Base-by-base conservation (phyloP, 2,888 invertebrate species). In the Fabriciana adippe region DNA sequence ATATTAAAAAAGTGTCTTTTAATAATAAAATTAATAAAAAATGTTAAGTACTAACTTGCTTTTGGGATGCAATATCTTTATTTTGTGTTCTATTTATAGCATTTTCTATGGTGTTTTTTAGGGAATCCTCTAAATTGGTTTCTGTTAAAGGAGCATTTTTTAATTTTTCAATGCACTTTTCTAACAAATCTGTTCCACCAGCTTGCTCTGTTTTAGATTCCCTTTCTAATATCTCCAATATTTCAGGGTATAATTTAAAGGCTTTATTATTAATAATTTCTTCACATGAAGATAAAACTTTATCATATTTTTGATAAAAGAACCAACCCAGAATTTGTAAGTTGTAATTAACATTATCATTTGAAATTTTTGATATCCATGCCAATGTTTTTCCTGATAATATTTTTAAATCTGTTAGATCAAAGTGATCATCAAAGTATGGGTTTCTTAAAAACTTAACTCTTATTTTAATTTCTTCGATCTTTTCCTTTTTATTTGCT, bases 361-460 rank as follows among this genome's bases (percentile, higher is more conserved):
- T 79, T 71, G 87, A 79, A 68, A 81, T 78, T 75, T 93, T 89
- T 3, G 95, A 94, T 69, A 95, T 93, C 88, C 94, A 93, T 48
- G 93, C 92, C 61, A 99, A 87, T 2, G 97, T 97, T 92, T 99
- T 99, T 0, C 98, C 98, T 60, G 97, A 93, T 53, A 97, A 89
- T 79, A 95, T 93, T 35, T 93, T 84, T 6, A 95, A 94, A 74
- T 97, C 95, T 69, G 87, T 94, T 21, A 98, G 92, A 87, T 98
- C 98, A 89, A 98, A 97, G 85, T 99, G 98, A 80, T 97, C 96
- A 90, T 99, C 98, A 87, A 96, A 96, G 82, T 94, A 97, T 0
- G 96, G 95, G 82, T 98, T 97, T 77, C 96, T 94, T 51, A 99
- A 80, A 82, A 94, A 98, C 68, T 93, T 94, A 0, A 99, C 95